Evolutionary conservation across 2,113 vertebrate genomes (phyloP), one percentile per base, ranked within the genome.

Genomic region (Oplegnathus fasciatus): DNA sequence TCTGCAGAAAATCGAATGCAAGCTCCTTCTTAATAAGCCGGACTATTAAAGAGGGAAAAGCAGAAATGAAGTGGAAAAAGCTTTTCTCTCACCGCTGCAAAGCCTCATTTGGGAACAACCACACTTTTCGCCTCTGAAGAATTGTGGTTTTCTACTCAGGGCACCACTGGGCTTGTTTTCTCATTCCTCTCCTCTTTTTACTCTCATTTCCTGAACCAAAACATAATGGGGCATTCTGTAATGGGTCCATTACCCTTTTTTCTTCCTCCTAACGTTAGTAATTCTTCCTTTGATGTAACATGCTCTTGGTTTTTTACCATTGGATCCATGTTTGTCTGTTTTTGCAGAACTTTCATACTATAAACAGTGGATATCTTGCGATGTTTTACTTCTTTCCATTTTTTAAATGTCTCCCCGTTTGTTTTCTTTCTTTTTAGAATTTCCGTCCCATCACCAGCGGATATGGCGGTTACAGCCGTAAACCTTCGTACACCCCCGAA

Each of bases 401-500:
- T 34, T 24, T 32, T n/a, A 15, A 65, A 48, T 7, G 17, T 26
- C 0, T 75, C 3, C 10, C 18, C 40, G 7, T 32, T 26, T 2
- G 26, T 2, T 68, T n/a, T 28, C 6, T 83, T 82, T 82, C 87
- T 76, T 88, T 85, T 8, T 65, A 99, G 98, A 97, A 97, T 73
- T 97, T 97, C 40, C 96, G 95, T 13, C 96, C 96, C 28, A 94
- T 96, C 80, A 95, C 91, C 84, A 95, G 94, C 30, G 93, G 90
- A 68, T 95, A 90, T 77, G 93, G 90, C 91, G 85, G 88, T 46
- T 95, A 89, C 88, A 94, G 86, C 92, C 96, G 96, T 83, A 95
- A 96, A 80, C 57, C 91, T 34, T 94, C 92, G 2, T 89, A 94
- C 82, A 91, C 91, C 60, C 67, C 93, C 18, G 88, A 93, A 52